Conservation (phyloP, 2,888 invertebrate genomes). For the Tubiluchus corallicola region DNA sequence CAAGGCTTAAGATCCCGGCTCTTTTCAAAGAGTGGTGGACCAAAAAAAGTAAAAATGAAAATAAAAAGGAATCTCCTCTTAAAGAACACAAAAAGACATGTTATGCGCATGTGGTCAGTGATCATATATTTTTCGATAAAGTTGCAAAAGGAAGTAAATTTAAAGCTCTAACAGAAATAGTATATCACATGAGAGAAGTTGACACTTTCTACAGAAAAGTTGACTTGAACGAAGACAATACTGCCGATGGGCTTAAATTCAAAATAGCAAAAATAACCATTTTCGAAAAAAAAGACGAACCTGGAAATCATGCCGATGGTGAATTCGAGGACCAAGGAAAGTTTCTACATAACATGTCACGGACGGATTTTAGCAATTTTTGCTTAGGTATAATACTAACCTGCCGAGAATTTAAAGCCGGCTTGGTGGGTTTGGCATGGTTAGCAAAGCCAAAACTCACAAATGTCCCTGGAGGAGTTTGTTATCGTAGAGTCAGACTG, state of each 20-base stretch:
- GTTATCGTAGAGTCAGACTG: constrained; percentile 15
- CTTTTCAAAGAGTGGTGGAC: too few relatives aligned
- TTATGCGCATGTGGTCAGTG: neutral
- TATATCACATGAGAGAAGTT: constrained; percentile 17
- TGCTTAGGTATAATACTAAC: constrained; percentile 20
- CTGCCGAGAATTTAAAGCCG: constrained; percentile 17
- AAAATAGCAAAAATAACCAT: constrained; percentile 17
- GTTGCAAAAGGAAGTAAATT: neutral
- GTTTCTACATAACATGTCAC: constrained; percentile 18
- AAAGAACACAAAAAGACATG: neutral
- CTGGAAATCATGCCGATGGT: constrained; percentile 11
- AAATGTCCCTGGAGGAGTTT: constrained; percentile 20
- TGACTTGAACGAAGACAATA: constrained; percentile 21
- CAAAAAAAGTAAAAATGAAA: too few relatives aligned
- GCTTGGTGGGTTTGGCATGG: constrained; percentile 20
- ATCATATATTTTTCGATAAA: neutral
- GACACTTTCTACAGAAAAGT: constrained; percentile 20
- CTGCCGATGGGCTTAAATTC: constrained; percentile 22
- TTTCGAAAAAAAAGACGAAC: constrained; percentile 10
- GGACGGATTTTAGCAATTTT: constrained; percentile 15
- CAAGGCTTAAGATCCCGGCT: too few relatives aligned
- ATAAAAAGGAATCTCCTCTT: neutral
- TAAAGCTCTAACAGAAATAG: constrained; percentile 17
- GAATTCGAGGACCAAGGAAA: too few relatives aligned
- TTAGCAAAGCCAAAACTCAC: constrained; percentile 16